These are phyloP conservation scores for Araneus ventricosus DNA, from an alignment of 1,140 invertebrate species.

Conservation along the genomic window DNA sequence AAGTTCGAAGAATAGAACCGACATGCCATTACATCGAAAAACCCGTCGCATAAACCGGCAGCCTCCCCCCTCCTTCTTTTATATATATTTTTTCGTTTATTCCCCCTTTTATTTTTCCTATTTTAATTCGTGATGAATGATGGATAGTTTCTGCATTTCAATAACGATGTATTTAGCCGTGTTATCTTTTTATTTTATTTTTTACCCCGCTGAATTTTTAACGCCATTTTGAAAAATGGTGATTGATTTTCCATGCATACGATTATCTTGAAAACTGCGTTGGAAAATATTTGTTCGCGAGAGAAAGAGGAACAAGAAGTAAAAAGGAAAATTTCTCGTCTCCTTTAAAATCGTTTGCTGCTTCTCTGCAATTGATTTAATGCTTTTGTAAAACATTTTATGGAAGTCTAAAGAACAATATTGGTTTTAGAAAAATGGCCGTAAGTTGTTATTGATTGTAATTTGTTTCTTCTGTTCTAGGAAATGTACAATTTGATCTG, in stretches of 20 bases:
- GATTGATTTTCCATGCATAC: slow-evolving; percentile 41
- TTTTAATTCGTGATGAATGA: slow-evolving; percentile 1
- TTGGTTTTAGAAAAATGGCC: not conserved
- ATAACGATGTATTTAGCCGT: slow-evolving; percentile 34
- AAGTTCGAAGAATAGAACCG: slow-evolving; percentile 4
- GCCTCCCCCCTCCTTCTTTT: not conserved
- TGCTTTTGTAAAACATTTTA: not conserved
- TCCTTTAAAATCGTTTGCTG: not conserved
- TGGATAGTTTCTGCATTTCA: slow-evolving; percentile 52
- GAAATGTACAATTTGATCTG: not conserved
- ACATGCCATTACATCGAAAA: slow-evolving; percentile 27
- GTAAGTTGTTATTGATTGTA: not conserved
- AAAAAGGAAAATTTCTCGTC: not conserved
- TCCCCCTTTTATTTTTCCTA: not conserved
- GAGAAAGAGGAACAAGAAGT: not conserved
- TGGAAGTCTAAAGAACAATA: not conserved
- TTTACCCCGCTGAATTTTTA: not conserved
- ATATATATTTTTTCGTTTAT: not conserved
- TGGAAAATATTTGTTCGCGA: not conserved
- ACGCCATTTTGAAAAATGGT: slow-evolving; percentile 42
- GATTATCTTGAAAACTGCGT: not conserved
- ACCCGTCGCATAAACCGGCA: not conserved
- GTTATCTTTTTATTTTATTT: not conserved
- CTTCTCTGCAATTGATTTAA: not conserved
- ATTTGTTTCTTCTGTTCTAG: not conserved